Conservation (phyloP, 2,113 vertebrate genomes). For the Saccopteryx bilineata region DNA sequence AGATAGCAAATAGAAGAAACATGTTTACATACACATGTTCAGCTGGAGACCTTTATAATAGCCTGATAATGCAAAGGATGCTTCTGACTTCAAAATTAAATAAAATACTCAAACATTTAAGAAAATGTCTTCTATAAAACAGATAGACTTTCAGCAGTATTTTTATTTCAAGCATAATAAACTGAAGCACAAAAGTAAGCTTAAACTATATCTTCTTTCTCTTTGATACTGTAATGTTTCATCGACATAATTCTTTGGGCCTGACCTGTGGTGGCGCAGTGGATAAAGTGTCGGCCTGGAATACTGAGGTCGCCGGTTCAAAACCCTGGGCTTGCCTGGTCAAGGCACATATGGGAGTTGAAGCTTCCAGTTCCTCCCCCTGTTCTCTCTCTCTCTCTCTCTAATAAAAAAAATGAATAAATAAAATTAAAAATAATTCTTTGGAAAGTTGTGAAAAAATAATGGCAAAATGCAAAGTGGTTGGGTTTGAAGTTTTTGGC, state of each 20-base stretch:
- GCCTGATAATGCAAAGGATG: background rate
- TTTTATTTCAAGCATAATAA: constrained; percentile 26
- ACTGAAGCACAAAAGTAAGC: background rate
- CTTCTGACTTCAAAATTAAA: constrained; percentile 44
- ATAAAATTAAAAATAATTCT: too few species aligned
- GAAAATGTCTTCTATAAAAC: background rate
- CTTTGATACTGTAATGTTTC: background rate
- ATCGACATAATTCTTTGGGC: background rate
- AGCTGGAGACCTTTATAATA: background rate
- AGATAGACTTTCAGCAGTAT: background rate
- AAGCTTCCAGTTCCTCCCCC: too few species aligned
- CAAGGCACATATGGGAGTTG: too few species aligned
- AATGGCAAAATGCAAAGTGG: background rate
- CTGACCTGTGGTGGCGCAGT: too few species aligned
- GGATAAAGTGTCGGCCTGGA: too few species aligned
- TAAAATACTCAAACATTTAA: constrained; percentile 2
- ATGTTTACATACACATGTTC: background rate
- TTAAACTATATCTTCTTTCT: background rate
- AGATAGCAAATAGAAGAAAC: background rate
- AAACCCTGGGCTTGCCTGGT: too few species aligned
- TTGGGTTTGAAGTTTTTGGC: background rate
- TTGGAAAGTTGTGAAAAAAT: background rate
- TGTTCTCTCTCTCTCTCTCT: too few species aligned
- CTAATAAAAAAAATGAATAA: too few species aligned
- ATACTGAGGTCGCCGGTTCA: too few species aligned